These are phyloP conservation scores for Cossypha heuglini DNA, from an alignment of 2,797 vertebrate genomes.

Conservation along the genomic window DNA sequence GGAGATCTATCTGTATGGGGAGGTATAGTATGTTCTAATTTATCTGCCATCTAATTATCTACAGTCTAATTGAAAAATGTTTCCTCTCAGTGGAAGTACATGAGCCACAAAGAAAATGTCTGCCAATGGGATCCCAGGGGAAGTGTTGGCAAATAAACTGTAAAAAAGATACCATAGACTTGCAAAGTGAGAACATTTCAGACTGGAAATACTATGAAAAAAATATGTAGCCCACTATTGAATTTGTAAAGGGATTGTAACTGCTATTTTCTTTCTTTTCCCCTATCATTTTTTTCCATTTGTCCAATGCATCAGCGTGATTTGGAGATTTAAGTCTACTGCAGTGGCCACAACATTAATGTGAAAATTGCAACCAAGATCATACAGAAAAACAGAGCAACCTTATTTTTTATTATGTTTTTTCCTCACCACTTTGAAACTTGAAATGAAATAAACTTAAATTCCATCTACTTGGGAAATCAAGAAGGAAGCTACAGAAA, in stretches of 20 bases:
- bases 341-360: background rate
- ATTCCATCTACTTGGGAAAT: background rate
- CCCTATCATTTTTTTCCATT: background rate
- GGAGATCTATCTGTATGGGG: background rate
- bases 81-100: slow-evolving; percentile 45
- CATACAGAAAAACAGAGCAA: background rate
- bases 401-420: background rate
- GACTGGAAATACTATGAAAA: background rate
- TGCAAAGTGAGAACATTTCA: slow-evolving; percentile 16
- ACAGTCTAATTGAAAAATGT: slow-evolving; percentile 60
- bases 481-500: background rate
- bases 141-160: slow-evolving; percentile 44
- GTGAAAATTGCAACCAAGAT: slow-evolving; percentile 9
- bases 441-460: background rate
- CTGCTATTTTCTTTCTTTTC: background rate
- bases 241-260: background rate
- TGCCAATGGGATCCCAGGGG: slow-evolving; percentile 44
- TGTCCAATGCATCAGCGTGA: background rate
- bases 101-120: slow-evolving; percentile 61
- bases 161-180: slow-evolving; percentile 20
- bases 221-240: background rate
- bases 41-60: slow-evolving; percentile 60
- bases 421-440: background rate
- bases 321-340: background rate
- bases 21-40: slow-evolving; percentile 42